A percentile compares a stretch with the other conserved stretches of the same genome.
phyloP scores from a whole-genome alignment of 1,140 invertebrate genomes.

The Helicoverpa zea region DNA sequence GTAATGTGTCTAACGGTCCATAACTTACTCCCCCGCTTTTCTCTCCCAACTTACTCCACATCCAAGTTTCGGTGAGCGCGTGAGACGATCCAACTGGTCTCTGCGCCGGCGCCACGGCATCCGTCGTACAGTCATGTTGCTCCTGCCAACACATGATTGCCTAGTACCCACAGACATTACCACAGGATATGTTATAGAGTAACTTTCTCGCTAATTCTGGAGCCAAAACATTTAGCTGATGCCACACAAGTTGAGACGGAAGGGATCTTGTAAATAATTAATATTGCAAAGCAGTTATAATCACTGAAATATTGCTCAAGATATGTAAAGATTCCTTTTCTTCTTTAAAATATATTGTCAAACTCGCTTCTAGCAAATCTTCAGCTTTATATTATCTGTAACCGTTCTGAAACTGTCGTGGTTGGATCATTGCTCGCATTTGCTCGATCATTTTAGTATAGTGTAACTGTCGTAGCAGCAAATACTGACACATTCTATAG shows the following conservation, averaged over 20 bases:
- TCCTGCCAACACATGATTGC: conserved; percentile 27
- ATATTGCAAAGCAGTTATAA: no score
- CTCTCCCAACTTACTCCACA: conserved; percentile 30
- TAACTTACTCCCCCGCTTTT: neutral
- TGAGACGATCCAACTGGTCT: conserved; percentile 68
- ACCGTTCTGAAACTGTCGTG: no score
- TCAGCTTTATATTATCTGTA: no score
- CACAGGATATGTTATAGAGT: neutral
- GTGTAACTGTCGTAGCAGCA: no score
- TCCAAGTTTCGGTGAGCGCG: conserved; percentile 51
- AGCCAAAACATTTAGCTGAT: neutral
- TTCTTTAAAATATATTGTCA: no score
- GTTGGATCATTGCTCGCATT: no score
- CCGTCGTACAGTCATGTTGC: conserved; percentile 58
- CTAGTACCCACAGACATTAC: neutral
- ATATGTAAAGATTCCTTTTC: no score
- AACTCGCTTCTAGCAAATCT: no score
- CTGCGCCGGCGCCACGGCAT: conserved; percentile 71
- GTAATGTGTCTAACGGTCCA: no score
- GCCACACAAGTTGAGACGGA: neutral
- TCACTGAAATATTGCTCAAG: no score
- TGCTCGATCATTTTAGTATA: no score
- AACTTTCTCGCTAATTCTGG: conserved; percentile 6
- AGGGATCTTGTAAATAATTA: neutral
- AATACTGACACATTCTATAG: no score